Percentiles rank a stretch among this genome's conserved stretches.
phyloP scores from a whole-genome alignment of 2,113 vertebrate genomes.

The Martes martes region DNA sequence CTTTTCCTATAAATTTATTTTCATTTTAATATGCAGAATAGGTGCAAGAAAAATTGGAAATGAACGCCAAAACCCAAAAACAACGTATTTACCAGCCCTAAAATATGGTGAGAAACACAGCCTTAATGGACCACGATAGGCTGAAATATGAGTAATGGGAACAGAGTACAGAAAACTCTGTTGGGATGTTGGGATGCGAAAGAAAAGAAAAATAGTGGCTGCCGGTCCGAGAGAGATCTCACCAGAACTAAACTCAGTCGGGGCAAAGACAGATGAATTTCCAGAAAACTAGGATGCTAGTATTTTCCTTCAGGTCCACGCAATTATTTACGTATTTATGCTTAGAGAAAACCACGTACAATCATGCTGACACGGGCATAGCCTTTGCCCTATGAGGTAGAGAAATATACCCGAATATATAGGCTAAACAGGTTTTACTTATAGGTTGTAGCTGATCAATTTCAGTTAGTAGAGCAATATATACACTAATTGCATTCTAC shows the following conservation, averaged over 20 bases:
- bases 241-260: not conserved
- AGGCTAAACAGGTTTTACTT: slow-evolving; percentile 45
- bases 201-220: not conserved
- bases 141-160: not conserved
- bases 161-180: not conserved
- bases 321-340: slow-evolving; percentile 36
- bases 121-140: not conserved
- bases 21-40: not conserved
- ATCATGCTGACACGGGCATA: slow-evolving; percentile 26
- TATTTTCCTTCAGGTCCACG: slow-evolving; percentile 23
- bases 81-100: not conserved
- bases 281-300: not conserved
- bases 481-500: not conserved
- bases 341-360: not conserved
- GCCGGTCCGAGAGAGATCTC: not conserved
- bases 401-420: slow-evolving; percentile 24
- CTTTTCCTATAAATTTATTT: not conserved
- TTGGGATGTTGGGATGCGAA: not conserved
- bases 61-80: not conserved
- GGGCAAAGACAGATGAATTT: not conserved
- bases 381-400: slow-evolving; percentile 8
- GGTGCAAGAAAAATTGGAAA: not conserved
- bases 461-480: slow-evolving; percentile 35
- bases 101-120: not conserved
- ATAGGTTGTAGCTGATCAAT: slow-evolving; percentile 31